Evolutionary conservation across 1,140 invertebrate genomes (phyloP).

Genomic region (Arctopsyche grandis): DNA sequence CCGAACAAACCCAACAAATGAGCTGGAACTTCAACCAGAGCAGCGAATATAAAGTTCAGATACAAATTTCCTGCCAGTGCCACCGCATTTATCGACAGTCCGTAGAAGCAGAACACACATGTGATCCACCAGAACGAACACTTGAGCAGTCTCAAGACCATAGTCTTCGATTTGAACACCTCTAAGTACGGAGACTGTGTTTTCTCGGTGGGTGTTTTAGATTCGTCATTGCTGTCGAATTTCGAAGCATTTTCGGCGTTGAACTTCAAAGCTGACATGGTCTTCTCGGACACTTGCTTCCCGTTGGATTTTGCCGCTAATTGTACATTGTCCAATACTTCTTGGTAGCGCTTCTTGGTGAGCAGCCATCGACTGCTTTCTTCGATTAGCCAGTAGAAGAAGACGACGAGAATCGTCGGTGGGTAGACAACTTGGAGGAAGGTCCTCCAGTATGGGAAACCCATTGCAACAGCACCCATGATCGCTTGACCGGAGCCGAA

Average conservation of each 20-base stretch:
- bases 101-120: conserved; percentile 83
- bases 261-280: conserved; percentile 60
- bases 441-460: conserved; percentile 69
- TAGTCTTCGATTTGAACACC: conserved; percentile 65
- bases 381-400: conserved; percentile 56
- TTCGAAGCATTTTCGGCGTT: conserved; percentile 25
- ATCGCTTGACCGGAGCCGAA: conserved; percentile 70
- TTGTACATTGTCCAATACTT: conserved; percentile 70
- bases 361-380: conserved; percentile 76
- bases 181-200: conserved; percentile 58
- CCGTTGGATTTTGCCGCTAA: conserved; percentile 76
- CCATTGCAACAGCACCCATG: conserved; percentile 68
- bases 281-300: conserved; percentile 67
- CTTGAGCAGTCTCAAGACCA: conserved; percentile 68
- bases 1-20: conserved; percentile 73
- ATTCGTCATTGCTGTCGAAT: neutral
- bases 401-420: conserved; percentile 66
- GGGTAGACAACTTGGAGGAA: conserved; percentile 68
- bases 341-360: conserved; percentile 71
- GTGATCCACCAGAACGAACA: conserved; percentile 77
- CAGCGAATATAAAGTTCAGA: conserved; percentile 76
- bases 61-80: conserved; percentile 78
- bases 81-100: conserved; percentile 81
- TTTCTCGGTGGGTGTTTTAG: conserved; percentile 36
- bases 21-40: conserved; percentile 76